phyloP scores from a whole-genome alignment of 1,140 invertebrate genomes.

The Cydia fagiglandana region DNA sequence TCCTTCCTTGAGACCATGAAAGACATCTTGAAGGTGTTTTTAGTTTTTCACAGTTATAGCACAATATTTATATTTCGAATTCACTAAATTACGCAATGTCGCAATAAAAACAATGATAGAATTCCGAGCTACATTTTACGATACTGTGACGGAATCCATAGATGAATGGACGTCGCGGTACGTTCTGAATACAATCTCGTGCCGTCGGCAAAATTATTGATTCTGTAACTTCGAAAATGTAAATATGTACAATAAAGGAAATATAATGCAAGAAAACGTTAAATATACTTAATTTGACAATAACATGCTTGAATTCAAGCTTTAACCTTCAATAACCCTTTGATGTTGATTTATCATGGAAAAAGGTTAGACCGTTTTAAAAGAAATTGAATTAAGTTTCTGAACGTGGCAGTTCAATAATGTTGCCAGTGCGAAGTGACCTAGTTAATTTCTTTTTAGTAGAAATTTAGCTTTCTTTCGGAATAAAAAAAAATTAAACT shows the following conservation, averaged over 20 bases:
- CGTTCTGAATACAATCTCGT: constrained; percentile 41
- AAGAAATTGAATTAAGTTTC: neutral
- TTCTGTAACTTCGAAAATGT: neutral
- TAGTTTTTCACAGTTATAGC: constrained; percentile 25
- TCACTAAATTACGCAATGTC: constrained; percentile 50
- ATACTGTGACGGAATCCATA: constrained; percentile 40
- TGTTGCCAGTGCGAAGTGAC: constrained; percentile 23
- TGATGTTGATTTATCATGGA: neutral
- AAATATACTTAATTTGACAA: neutral
- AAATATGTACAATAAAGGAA: neutral
- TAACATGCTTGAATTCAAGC: neutral
- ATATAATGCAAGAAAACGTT: neutral
- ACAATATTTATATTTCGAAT: constrained; percentile 39
- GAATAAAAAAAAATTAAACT: neutral
- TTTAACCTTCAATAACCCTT: neutral
- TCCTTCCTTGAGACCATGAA: constrained; percentile 45
- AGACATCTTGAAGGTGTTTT: constrained; percentile 42
- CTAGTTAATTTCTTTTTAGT: constrained; percentile 19
- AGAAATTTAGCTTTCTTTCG: neutral
- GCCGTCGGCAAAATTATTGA: constrained; percentile 4
- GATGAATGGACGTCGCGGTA: constrained; percentile 46
- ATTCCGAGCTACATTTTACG: constrained; percentile 55
- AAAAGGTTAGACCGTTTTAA: neutral
- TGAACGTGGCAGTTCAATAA: constrained; percentile 15
- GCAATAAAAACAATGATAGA: constrained; percentile 52